Evolutionary conservation across 2,797 vertebrate genomes (phyloP).

Genomic region (Fratercula arctica): DNA sequence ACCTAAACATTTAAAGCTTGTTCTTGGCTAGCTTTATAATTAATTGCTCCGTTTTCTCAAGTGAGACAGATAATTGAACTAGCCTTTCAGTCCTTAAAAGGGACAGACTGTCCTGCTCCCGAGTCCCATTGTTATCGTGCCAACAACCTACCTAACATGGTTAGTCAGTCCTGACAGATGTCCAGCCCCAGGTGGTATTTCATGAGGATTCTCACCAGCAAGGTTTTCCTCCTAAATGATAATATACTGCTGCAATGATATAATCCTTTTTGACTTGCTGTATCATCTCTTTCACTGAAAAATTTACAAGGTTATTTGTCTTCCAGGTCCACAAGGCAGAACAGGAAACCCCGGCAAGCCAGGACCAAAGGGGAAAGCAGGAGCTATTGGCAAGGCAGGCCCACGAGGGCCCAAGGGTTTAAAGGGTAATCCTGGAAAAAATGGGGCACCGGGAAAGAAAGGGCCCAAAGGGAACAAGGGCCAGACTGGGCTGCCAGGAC

Average conservation of each 20-base stretch:
- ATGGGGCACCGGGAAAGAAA: constrained; percentile 81
- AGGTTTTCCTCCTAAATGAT: not conserved
- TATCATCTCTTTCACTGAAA: not conserved
- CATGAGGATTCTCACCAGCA: not conserved
- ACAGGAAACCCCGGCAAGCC: constrained; percentile 88
- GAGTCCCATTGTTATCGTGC: not conserved
- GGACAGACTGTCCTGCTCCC: not conserved
- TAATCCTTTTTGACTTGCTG: not conserved
- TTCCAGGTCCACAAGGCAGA: constrained; percentile 87
- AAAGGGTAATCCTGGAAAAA: constrained; percentile 80
- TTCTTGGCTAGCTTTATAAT: not conserved
- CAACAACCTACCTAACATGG: not conserved
- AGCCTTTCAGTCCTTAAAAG: not conserved
- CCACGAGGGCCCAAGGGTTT: constrained; percentile 87
- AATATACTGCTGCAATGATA: not conserved
- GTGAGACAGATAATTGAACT: not conserved
- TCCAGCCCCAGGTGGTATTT: not conserved
- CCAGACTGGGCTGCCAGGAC: constrained; percentile 82
- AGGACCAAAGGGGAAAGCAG: constrained; percentile 87
- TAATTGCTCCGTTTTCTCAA: not conserved
- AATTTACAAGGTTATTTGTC: constrained; percentile 36
- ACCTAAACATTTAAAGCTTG: not conserved
- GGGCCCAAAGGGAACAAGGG: constrained; percentile 86
- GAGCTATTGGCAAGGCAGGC: constrained; percentile 89
- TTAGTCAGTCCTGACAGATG: not conserved